Evolutionary conservation across 1,140 invertebrate genomes (phyloP), one percentile per base, ranked within the genome.

Genomic region (Drosophila micromelanica): DNA sequence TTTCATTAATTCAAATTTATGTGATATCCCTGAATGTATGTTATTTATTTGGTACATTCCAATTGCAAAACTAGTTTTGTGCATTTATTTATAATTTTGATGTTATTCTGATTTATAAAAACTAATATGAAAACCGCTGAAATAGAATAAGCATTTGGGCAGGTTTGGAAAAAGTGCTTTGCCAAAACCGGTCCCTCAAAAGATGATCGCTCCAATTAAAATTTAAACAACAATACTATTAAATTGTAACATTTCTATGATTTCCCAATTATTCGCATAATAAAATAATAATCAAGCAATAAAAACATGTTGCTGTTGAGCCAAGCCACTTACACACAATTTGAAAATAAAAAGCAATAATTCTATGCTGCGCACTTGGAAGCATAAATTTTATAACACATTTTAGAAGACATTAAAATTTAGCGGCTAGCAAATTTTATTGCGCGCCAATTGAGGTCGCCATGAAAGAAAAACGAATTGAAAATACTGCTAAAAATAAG

Each of bases 1-100:
- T 72, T 71, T 62, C 78, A 81, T 86, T 81, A 87, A 87, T 73
- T 75, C 60, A 56, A 81, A 86, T 86, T 87, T 87, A 87, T 85
- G 65, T 62, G 67, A 71, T 72, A 71, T 77, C 70, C 62, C 60
- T 46, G 59, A 84, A 72, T 43, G 54, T 48, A 59, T 70, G 81
- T 70, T 73, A 80, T 62, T 59, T 43, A 73, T 63, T 56, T 61
- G 23, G 64, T 42, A 17, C 56, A 61, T 74, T 62, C 45, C 67
- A 87, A 55, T 57, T 55, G 76, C 64, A 30, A 59, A 70, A 79
- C 80, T 46, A 13, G 65, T 54, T 51, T 23, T 37, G 15, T 65
- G 30, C 20, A 57, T 30, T 43, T 30, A 7, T 9, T 3, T 15
- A 37, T 32, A 51, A 46, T 45, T 9, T 35, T 7, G 5, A 23